Evolutionary conservation across 2,888 invertebrate genomes (phyloP), one percentile per base, ranked within the genome.

Genomic region (Plebejus anna): DNA sequence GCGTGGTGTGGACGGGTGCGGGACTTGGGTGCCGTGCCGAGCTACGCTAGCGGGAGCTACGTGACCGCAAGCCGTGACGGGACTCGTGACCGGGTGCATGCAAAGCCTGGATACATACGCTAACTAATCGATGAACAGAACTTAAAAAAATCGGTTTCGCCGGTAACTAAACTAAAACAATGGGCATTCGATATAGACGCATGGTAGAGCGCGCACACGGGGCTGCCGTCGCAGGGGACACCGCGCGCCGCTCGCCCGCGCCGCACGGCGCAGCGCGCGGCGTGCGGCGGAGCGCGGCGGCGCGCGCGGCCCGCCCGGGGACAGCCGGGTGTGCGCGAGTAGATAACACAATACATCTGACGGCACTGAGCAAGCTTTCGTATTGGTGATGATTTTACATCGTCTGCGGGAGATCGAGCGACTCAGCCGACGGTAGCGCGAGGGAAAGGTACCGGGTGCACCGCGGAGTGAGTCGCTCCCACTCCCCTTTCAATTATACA

Each of bases 271-370:
- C 73, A 70, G 51, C 61, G 73, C 75, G 70, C 76, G 51, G 73
- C 72, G 85, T 88, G 87, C 83, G 79, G 82, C 81, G 77, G 81
- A 82, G 86, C 87, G 83, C 84, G 77, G 75, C 79, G 79, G 66
- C 79, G 76, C 80, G 80, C 83, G 81, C 85, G 77, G 80, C 16
- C 81, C 79, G 81, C 82, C 80, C 84, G 81, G 85, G 82, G 86
- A 80, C 82, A 85, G 82, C 79, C 89, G 85, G 85, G 91, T 91
- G 88, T 81, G 83, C 88, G 84, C 91, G 94, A 94, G 94, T 94
- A 94, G 94, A 94, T 92, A 86, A 94, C 94, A 92, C 92, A 94
- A 94, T 94, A 94, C 94, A 94, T 92, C 94, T 94, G 94, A 94
- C 94, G 94, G 92, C 93, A 94, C 94, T 94, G 94, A 94, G 93